Evolutionary conservation across 2,113 vertebrate genomes (phyloP).

Genomic region (Hypanus sabinus): DNA sequence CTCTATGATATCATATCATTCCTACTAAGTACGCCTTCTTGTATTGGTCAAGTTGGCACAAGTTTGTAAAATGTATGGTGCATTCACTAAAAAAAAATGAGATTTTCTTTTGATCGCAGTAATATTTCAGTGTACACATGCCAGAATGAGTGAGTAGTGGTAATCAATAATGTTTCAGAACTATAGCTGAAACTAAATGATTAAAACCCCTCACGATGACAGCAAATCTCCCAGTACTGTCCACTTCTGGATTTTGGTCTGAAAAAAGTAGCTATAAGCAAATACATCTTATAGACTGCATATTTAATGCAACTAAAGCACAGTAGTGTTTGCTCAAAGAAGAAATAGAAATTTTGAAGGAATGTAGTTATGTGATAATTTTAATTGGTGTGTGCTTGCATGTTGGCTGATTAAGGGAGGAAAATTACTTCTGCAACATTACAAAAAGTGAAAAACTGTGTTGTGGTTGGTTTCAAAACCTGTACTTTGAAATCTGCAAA

Average conservation of each 20-base stretch:
- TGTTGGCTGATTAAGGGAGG: background rate
- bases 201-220: background rate
- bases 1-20: background rate
- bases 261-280: background rate
- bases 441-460: background rate
- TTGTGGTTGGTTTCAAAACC: background rate
- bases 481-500: too few species aligned
- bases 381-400: background rate
- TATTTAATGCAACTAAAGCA: background rate
- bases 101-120: background rate
- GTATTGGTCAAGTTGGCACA: background rate
- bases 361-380: background rate
- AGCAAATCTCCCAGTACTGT: background rate
- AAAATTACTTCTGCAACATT: background rate
- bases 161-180: background rate
- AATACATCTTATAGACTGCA: background rate
- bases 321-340: background rate
- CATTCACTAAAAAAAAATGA: background rate
- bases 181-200: background rate
- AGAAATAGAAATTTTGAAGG: background rate
- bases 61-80: background rate
- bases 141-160: background rate
- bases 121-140: background rate
- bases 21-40: background rate
- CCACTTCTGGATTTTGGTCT: background rate